Evolutionary conservation across 2,888 invertebrate species (phyloP), one percentile per base, ranked within the genome.

Genomic region (Entomobrya multifasciata): DNA sequence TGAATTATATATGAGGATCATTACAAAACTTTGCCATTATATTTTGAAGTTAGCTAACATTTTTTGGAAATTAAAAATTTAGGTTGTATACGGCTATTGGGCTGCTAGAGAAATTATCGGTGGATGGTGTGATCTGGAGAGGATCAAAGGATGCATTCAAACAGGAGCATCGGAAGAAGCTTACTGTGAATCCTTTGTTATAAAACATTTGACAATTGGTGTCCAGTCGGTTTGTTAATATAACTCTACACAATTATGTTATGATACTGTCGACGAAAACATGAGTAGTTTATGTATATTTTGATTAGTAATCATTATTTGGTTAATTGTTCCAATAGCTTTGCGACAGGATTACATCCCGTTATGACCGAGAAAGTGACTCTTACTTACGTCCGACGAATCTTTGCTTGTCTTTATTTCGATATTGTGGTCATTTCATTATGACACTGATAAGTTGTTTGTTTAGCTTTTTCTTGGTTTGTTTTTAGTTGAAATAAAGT

Each of bases 121-220:
- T 15, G 84, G 84, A 0, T 84, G 84, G 84, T 84, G 84, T 62
- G 84, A 84, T 57, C 27, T 84, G 10, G 57, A 84, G 36, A 41
- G 44, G 0, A 17, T 77, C 17, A n/a, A 22, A 0, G 84, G 52
- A 1, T 84, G 84, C 17, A 55, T 84, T 13, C 67, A 77, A 30
- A 57, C 17, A 44, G 55, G 17, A 10, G 15, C 1, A 0, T 0
- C 55, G 5, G 22, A 20, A 22, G 55, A 49, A 44, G 55, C 8
- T 1, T 6, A 4, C 1, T 84, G 84, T 17, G 44, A 84, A 0
- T 52, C 84, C 0, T 44, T 44, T 27, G 47, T 65, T 10, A 67
- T 84, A 0, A 57, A 11, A 44, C 5, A 4, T 4, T 1, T 78
- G 6, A 44, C 84, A 25, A 17, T 30, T 25, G 17, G 13, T 13